A percentile compares a stretch with the other conserved stretches of the same genome.
These are phyloP conservation scores for Petaurus breviceps DNA, from an alignment of 2,113 vertebrate species.

Conservation along the genomic window DNA sequence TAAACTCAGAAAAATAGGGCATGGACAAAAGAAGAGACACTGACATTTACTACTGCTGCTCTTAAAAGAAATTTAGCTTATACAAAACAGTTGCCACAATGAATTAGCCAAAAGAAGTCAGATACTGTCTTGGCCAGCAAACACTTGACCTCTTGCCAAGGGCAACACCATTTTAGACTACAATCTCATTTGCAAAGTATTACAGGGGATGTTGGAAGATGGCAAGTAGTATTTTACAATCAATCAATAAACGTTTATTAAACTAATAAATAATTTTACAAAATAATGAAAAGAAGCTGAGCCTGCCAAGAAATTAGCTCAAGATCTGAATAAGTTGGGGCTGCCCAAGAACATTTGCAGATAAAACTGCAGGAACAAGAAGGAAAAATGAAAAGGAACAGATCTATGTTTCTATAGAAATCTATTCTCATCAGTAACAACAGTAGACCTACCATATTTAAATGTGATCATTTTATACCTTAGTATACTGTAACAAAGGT, in stretches of 20 bases:
- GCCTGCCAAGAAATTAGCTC: neutral
- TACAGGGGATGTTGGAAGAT: neutral
- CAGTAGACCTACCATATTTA: neutral
- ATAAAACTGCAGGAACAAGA: neutral
- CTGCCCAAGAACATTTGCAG: neutral
- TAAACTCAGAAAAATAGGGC: neutral
- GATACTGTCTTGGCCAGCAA: neutral
- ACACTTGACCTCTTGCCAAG: neutral
- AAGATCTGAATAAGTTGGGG: neutral
- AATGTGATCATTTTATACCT: neutral
- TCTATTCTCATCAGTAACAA: neutral
- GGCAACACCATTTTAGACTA: neutral
- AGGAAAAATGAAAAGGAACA: neutral
- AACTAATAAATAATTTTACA: neutral
- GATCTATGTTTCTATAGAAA: neutral
- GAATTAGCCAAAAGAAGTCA: neutral
- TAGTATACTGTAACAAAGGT: neutral
- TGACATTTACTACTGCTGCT: neutral
- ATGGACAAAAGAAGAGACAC: neutral
- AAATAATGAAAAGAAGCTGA: neutral
- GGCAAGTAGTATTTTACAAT: neutral
- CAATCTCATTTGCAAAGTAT: neutral
- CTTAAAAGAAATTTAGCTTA: neutral
- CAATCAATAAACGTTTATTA: neutral
- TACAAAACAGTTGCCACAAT: neutral